A percentile compares a stretch with the other conserved stretches of the same genome.
Evolutionary conservation across 2,113 vertebrate genomes (phyloP).

Genomic region (Plotosus lineatus): DNA sequence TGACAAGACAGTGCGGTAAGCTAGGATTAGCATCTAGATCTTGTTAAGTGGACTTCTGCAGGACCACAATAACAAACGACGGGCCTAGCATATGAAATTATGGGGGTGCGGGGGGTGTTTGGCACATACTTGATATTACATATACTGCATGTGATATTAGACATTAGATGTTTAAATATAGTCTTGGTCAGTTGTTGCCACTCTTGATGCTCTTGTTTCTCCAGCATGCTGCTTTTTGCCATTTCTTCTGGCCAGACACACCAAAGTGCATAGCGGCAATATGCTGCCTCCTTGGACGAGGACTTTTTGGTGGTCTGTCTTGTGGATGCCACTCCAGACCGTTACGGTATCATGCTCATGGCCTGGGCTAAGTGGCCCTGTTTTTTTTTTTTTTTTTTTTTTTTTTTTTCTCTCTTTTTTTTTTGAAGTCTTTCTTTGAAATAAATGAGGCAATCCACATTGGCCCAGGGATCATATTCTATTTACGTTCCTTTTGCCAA

Average conservation of each 20-base stretch:
- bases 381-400: slow-evolving; percentile 51
- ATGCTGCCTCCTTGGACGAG: slow-evolving; percentile 58
- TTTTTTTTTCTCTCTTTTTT: slow-evolving; percentile 64
- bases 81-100: slow-evolving; percentile 42
- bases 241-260: slow-evolving; percentile 53
- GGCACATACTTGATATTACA: neutral
- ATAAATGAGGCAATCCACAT: slow-evolving; percentile 79
- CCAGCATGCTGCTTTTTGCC: slow-evolving; percentile 23
- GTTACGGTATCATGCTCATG: slow-evolving; percentile 66
- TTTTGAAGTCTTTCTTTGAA: slow-evolving; percentile 81
- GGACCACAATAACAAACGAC: slow-evolving; percentile 58
- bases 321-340: slow-evolving; percentile 66
- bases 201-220: slow-evolving; percentile 41
- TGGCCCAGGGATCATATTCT: slow-evolving; percentile 82
- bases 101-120: slow-evolving; percentile 29
- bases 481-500: slow-evolving; percentile 80
- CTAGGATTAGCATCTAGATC: slow-evolving; percentile 80
- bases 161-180: slow-evolving; percentile 31
- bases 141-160: too few relatives aligned
- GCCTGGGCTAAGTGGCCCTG: slow-evolving; percentile 71
- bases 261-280: slow-evolving; percentile 58
- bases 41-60: slow-evolving; percentile 71
- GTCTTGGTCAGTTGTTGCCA: slow-evolving; percentile 34
- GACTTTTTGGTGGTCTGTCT: slow-evolving; percentile 71
- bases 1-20: slow-evolving; percentile 72